These are phyloP conservation scores for Laspeyria flexula DNA, from an alignment of 2,888 invertebrate genomes.

Conservation along the genomic window DNA sequence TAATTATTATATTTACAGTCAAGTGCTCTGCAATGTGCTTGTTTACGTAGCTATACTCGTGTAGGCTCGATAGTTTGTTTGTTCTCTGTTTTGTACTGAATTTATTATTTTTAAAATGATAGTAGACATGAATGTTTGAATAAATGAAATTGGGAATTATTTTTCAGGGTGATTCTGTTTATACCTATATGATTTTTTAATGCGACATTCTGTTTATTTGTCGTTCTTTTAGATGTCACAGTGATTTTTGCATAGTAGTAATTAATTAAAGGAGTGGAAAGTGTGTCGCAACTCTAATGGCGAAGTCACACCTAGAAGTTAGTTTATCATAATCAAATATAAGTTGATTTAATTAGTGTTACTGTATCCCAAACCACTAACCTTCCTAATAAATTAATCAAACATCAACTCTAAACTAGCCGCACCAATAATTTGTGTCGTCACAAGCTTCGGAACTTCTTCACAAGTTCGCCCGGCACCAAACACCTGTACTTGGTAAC, in stretches of 20 bases:
- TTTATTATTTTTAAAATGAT: slow-evolving; percentile 17
- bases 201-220: no score
- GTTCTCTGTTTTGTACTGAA: slow-evolving; percentile 11
- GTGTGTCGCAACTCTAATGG: no score
- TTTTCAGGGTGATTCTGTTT: no score
- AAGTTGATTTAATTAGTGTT: no score
- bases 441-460: slow-evolving; percentile 31
- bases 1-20: slow-evolving; percentile 40
- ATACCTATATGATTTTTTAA: no score
- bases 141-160: neutral
- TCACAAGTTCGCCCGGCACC: slow-evolving; percentile 24
- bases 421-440: slow-evolving; percentile 21
- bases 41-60: slow-evolving; percentile 17
- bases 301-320: no score
- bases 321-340: no score
- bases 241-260: no score
- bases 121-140: neutral
- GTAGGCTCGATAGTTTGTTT: slow-evolving; percentile 19
- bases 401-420: slow-evolving; percentile 20
- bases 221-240: no score
- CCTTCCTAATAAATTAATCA: slow-evolving; percentile 7
- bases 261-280: no score
- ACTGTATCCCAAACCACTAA: no score
- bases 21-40: slow-evolving; percentile 35
- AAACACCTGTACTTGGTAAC: slow-evolving; percentile 37